Evolutionary conservation across 2,113 vertebrate genomes (phyloP).

Genomic region (Chascanopsetta lugubris): DNA sequence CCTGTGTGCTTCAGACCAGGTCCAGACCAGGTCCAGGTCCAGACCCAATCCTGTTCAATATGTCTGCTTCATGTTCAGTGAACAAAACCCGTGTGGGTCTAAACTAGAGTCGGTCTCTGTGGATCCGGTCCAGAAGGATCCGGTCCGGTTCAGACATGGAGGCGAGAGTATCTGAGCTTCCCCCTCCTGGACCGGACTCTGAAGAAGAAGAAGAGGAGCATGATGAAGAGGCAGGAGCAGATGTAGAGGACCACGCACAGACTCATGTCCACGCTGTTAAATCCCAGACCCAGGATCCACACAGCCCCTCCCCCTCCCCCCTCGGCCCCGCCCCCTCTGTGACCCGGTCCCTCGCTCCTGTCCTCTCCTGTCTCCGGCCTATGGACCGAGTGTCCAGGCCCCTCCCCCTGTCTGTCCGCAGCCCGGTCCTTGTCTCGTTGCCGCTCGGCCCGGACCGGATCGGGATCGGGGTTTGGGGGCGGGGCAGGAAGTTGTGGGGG

Average conservation of each 20-base stretch:
- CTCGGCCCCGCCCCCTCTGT: background rate
- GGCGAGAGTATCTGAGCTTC: conserved; percentile 80
- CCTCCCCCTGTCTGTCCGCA: background rate
- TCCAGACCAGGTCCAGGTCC: background rate
- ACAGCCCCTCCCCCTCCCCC: conserved; percentile 41
- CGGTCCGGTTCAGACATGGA: conserved; percentile 66
- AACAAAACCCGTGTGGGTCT: background rate
- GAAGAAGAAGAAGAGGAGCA: conserved; percentile 97
- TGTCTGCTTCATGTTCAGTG: background rate
- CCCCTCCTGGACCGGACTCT: conserved; percentile 86
- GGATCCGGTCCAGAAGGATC: background rate
- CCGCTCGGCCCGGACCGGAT: background rate
- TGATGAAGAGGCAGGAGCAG: conserved; percentile 88
- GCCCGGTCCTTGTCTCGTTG: conserved; percentile 5
- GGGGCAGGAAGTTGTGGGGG: conserved; percentile 1
- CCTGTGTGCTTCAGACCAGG: no score
- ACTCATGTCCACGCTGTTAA: conserved; percentile 95
- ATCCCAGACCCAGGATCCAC: conserved; percentile 87
- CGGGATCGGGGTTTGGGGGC: background rate
- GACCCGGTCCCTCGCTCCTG: background rate
- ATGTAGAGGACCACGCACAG: conserved; percentile 91
- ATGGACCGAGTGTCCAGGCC: background rate
- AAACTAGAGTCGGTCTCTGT: background rate
- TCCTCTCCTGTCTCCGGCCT: conserved; percentile 1
- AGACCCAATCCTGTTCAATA: background rate